Evolutionary conservation across 2,888 invertebrate genomes (phyloP), one percentile per base, ranked within the genome.

Genomic region (Trissonchulus sp.): DNA sequence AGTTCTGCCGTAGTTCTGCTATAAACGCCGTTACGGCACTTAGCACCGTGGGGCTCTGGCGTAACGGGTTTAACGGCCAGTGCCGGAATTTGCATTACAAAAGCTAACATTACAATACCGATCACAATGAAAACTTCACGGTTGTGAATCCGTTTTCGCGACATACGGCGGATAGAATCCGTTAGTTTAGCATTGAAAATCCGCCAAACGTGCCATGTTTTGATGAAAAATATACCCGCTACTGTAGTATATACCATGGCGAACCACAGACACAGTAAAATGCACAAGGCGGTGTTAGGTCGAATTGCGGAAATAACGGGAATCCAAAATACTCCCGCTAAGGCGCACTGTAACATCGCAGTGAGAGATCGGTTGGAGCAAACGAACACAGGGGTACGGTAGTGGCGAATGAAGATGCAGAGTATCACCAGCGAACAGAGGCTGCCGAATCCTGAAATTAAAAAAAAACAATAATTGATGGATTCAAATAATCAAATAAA

Each of bases 371-470:
- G 18, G 28, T 73, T 73, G 33, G 75, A 75, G 34, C 72, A 60
- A 8, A 74, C 38, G 15, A 75, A 28, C 15, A 75, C 75, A 3
- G 75, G 75, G 8, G 75, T 75, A 8, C 73, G 34, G 31, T 35
- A 31, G 34, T 75, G 75, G n/a, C 23, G 23, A 28, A 72, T n/a
- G 15, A 74, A 34, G 30, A 74, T 36, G 28, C 31, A 35, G 60
- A n/a, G 8, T 18, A 72, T 36, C 30, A 15, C 28, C 72, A 72
- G 18, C 15, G 30, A 18, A 18, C 15, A 8, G 36, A 72, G 38
- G 8, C 15, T 15, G 23, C 72, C 72, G 15, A 72, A n/a, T n/a
- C n/a, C n/a, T n/a, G n/a, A n/a, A n/a, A n/a, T n/a, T n/a, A n/a
- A n/a, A n/a, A n/a, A n/a, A n/a, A n/a, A n/a, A n/a, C n/a, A n/a